These are phyloP conservation scores for Tethya wilhelma DNA, from an alignment of 37 sponge, comb jelly and placozoan species.

Conservation along the genomic window DNA sequence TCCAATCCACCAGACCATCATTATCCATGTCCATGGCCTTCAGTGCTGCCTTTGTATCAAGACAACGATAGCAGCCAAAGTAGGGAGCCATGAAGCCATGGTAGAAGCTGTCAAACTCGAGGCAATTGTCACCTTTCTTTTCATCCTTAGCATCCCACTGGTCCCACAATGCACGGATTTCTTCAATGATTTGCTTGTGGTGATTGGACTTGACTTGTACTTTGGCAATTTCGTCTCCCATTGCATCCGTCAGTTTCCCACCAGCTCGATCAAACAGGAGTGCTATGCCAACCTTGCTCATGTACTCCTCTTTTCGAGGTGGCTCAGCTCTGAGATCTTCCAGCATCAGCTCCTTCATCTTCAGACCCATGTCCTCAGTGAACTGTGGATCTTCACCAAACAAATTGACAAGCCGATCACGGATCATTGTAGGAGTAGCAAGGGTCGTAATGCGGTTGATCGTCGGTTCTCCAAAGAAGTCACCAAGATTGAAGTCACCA, in stretches of 20 bases:
- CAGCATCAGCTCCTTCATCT: constrained; percentile 82
- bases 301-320: constrained; percentile 92
- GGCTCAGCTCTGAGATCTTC: constrained; percentile 55
- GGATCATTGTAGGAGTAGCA: constrained; percentile 74
- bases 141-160: constrained; percentile 63
- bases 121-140: constrained; percentile 48
- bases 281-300: constrained; percentile 71
- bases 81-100: constrained; percentile 88
- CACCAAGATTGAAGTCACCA: constrained; percentile 76
- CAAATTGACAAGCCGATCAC: constrained; percentile 51
- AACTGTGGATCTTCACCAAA: constrained; percentile 74
- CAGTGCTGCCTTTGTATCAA: constrained; percentile 55
- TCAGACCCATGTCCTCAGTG: constrained; percentile 45
- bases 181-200: constrained; percentile 63
- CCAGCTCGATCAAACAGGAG: constrained; percentile 83
- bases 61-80: constrained; percentile 88
- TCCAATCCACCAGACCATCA: constrained; percentile 84
- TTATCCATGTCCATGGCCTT: constrained; percentile 83
- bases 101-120: constrained; percentile 85
- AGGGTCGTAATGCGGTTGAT: constrained; percentile 76
- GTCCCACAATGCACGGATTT: constrained; percentile 76
- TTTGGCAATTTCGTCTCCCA: constrained; percentile 59
- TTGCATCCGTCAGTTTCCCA: constrained; percentile 63
- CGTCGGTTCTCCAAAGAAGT: constrained; percentile 78
- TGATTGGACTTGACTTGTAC: constrained; percentile 7